Base-by-base conservation (phyloP, 2,113 vertebrate species). In the Notothenia coriiceps region DNA sequence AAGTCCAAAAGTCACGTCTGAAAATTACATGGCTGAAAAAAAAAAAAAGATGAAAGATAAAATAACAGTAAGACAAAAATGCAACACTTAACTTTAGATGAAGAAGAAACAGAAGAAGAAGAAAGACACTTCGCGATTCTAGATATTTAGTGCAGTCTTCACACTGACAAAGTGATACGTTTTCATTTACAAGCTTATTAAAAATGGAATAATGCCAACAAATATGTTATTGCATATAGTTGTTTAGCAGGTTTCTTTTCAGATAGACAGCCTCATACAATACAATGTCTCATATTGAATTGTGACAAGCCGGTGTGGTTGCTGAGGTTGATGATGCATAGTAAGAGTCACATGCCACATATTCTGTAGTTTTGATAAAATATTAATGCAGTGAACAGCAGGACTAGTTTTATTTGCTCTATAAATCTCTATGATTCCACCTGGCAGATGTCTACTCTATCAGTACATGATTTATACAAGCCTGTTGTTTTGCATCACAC, bases 281-380 rank as follows among this genome's bases (percentile, higher is more conserved):
- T 10, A 14, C 18, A 22, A 18, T 70, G 20, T 57, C 14, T 57
- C 10, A 25, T 25, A 57, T 70, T n/a, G 10, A 40, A 25, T 55
- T 56, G 13, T 25, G n/a, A 54, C 33, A 44, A 3, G 29, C 50
- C 6, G 14, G 22, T 29, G 63, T 14, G 15, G 63, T 49, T 49
- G 46, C 22, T 22, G n/a, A 64, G 43, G 43, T 22, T 47, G 62
- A 5, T 64, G 20, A 47, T 6, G 62, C 12, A 22, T 46, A 14
- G 12, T 40, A 22, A 44, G 60, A 64, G 20, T 64, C 43, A 65
- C 50, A 50, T 52, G 6, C 10, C 55, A 35, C 1, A 35, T 33
- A 51, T 40, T 73, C 33, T 35, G 35, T 52, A 40, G 29, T 68
- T 52, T 68, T 40, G 20, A 20, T 68, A 5, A 51, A 66, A 54